Conservation (phyloP, 2,797 vertebrate species). For the Echiichthys vipera region DNA sequence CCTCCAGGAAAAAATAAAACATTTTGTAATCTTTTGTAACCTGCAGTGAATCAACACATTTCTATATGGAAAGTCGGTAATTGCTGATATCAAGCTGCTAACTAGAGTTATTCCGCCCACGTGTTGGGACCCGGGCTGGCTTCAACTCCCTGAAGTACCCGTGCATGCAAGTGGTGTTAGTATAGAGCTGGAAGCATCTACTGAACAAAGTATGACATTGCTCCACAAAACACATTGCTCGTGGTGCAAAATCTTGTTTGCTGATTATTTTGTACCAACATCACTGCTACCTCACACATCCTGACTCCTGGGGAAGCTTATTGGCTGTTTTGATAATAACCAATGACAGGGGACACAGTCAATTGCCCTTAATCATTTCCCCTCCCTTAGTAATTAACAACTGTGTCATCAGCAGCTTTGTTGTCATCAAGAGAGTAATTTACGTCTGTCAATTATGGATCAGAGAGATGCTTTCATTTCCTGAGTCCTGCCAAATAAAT, state of each 20-base stretch:
- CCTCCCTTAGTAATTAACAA: conserved; percentile 50
- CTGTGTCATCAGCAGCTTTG: conserved; percentile 45
- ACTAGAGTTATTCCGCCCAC: conserved; percentile 59
- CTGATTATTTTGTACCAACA: conserved; percentile 30
- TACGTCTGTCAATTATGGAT: conserved; percentile 36
- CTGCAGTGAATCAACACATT: conserved; percentile 41
- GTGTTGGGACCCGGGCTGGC: conserved; percentile 19
- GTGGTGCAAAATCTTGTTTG: conserved; percentile 13
- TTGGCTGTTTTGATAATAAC: conserved; percentile 59
- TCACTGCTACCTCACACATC: conserved; percentile 22
- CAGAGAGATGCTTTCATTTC: conserved; percentile 20
- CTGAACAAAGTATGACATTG: conserved; percentile 49
- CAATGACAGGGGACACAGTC: conserved; percentile 58
- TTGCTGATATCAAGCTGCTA: conserved; percentile 67
- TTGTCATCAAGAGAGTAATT: conserved; percentile 45
- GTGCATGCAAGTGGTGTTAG: conserved; percentile 54
- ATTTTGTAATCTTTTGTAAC: conserved; percentile 59
- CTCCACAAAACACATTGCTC: conserved; percentile 9
- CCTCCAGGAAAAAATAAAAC: conserved; percentile 38
- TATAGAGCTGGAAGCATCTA: conserved; percentile 33
- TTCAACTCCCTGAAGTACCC: conserved; percentile 43
- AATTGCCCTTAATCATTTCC: conserved; percentile 62
- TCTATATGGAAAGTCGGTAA: conserved; percentile 54
- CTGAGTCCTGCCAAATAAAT: conserved; percentile 23
- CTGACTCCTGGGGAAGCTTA: conserved; percentile 38